Evolutionary conservation across 2,888 invertebrate genomes (phyloP), one percentile per base, ranked within the genome.

Genomic region (Halocaridina rubra): DNA sequence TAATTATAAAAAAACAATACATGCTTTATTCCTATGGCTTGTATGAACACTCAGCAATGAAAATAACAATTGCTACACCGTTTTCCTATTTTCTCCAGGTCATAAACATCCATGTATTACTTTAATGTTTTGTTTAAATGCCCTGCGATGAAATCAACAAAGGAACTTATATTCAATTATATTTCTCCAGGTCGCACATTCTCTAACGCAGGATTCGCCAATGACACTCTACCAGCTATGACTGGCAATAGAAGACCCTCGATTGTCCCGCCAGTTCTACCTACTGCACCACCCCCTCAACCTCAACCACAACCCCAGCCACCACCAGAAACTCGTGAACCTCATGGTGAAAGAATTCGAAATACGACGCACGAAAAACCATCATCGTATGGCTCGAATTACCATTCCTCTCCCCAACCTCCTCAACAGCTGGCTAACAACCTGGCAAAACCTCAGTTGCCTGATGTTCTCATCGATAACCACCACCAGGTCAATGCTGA

Each of bases 391-490:
- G 74, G 79, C 16, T 8, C 22, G 13, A 3, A 27, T 24, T 22
- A 19, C 24, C 72, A 77, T 27, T n/a, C 30, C 59, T 39, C 64
- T 27, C 32, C 61, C 53, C 76, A 57, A n/a, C 29, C 57, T 19
- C 39, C 22, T 33, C 64, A 69, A 32, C 16, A 32, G 33, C 46
- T 67, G 13, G n/a, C n/a, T n/a, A n/a, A n/a, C n/a, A n/a, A n/a
- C n/a, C n/a, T n/a, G n/a, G n/a, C n/a, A n/a, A n/a, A n/a, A n/a
- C n/a, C n/a, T n/a, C 74, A 27, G 2, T 69, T 84, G 19, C 80
- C 80, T 0, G 84, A 84, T 16, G 80, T 84, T 75, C 84, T 80
- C 67, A 80, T 84, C 27, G 84, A 80, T 69, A 80, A 80, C 80
- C 84, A 80, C 84, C 61, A 79, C 75, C 10, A 61, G 27, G 74